Base-by-base conservation (phyloP, 2,113 vertebrate species). In the Lonchura striata region DNA sequence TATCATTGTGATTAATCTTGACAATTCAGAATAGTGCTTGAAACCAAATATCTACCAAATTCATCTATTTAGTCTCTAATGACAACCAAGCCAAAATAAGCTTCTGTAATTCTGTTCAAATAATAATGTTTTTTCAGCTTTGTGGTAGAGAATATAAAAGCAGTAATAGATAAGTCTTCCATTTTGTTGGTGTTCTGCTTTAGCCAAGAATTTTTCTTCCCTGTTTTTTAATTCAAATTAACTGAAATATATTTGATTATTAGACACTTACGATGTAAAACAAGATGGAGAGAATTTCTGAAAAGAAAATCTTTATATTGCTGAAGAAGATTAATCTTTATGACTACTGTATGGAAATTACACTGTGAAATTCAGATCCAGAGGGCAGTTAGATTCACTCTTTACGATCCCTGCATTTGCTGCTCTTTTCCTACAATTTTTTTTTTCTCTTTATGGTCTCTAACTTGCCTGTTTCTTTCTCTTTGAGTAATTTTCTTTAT, bases 81-180 rank as follows among this genome's bases (percentile, higher is more conserved):
- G 93, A 83, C 25, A 94, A 74, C n/a, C 15, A 53, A 77, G 65
- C 92, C 81, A 79, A 92, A 96, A 88, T 35, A 61, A 64, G 11
- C 42, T 90, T 92, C 42, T 39, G 13, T 93, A 70, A 92, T 25
- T 11, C 18, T 91, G 39, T 52, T 81, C 66, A 71, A 41, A 61
- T 59, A 30, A 37, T 79, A 76, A n/a, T 2, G 2, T 30, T 17
- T 72, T 92, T 88, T 86, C 37, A 77, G 25, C 23, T 14, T 86
- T 74, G 41, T 53, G 21, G 46, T n/a, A 4, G 42, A 72, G n/a
- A 80, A n/a, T 10, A 37, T 57, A 41, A 57, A 78, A 75, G 31
- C 69, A 87, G 42, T 20, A 10, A 54, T 79, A n/a, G 27, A 10
- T 39, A 54, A 41, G 14, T 37, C 14, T 42, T 63, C 15, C 24